phyloP scores from a whole-genome alignment of 2,113 vertebrate species.

The Dunckerocampus dactyliophorus region DNA sequence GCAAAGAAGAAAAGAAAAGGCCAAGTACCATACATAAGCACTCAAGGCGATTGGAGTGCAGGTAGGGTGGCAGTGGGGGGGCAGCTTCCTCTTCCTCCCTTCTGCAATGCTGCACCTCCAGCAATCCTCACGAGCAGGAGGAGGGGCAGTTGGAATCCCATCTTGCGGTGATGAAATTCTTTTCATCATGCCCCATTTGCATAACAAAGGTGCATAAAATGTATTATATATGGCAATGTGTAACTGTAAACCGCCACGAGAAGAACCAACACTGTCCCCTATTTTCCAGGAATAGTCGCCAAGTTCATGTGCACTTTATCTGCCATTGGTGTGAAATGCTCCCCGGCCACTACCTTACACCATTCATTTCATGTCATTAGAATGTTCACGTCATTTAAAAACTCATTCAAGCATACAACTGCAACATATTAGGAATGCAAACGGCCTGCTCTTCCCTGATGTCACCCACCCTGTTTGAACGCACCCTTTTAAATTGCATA shows the following conservation, averaged over 20 bases:
- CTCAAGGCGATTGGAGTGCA: conserved; percentile 48
- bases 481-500: conserved; percentile 41
- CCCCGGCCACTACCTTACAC: conserved; percentile 21
- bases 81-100: conserved; percentile 44
- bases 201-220: conserved; percentile 69
- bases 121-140: conserved; percentile 43
- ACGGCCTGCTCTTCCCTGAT: conserved; percentile 13
- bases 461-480: conserved; percentile 35
- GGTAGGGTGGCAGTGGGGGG: conserved; percentile 18
- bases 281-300: conserved; percentile 34
- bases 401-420: conserved; percentile 26
- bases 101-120: conserved; percentile 45
- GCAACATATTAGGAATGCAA: conserved; percentile 14
- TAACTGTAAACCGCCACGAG: conserved; percentile 40
- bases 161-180: conserved; percentile 64
- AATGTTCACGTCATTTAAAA: conserved; percentile 26
- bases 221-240: conserved; percentile 55
- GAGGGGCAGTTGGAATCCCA: conserved; percentile 55
- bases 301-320: conserved; percentile 15
- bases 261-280: conserved; percentile 14
- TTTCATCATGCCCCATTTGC: conserved; percentile 64
- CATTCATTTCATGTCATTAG: conserved; percentile 34
- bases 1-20: conserved; percentile 49
- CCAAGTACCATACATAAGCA: conserved; percentile 39
- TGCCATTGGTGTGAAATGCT: conserved; percentile 31